Evolutionary conservation across 2,888 invertebrate species (phyloP).

Genomic region (Trissoscelio sp.): DNA sequence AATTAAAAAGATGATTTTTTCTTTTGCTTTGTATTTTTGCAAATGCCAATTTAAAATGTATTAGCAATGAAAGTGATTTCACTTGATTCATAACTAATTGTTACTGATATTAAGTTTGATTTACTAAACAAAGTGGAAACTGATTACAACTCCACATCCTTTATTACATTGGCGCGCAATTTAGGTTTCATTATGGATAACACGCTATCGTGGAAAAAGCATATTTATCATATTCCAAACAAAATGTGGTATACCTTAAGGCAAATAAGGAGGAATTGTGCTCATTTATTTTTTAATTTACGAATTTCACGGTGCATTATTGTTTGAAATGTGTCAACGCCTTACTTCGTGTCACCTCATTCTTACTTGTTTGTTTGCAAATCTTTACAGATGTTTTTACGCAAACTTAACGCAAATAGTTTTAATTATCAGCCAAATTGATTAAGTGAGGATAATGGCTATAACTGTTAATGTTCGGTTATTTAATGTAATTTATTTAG

Average conservation of each 20-base stretch:
- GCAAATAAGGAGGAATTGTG: constrained; percentile 26
- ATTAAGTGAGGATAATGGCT: too few relatives aligned
- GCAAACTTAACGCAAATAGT: too few relatives aligned
- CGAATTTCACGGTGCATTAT: background rate
- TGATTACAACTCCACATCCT: constrained; percentile 32
- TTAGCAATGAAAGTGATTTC: constrained; percentile 12
- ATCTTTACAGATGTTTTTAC: background rate
- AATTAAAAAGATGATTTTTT: background rate
- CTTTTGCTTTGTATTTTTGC: too few relatives aligned
- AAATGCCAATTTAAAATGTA: background rate
- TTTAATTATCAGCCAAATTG: too few relatives aligned
- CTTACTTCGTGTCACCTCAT: background rate
- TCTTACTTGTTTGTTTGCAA: background rate
- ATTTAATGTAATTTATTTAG: background rate
- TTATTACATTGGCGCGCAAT: constrained; percentile 34
- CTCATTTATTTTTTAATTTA: constrained; percentile 42
- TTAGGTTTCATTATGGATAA: constrained; percentile 49
- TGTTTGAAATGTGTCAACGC: constrained; percentile 2
- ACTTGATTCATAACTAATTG: constrained; percentile 2
- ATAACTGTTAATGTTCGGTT: background rate
- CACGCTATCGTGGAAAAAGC: constrained; percentile 47
- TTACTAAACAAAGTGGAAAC: constrained; percentile 41
- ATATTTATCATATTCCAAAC: constrained; percentile 41
- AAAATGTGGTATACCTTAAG: constrained; percentile 8
- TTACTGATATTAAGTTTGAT: constrained; percentile 28